Percentiles rank a stretch among this genome's conserved stretches.
These are phyloP conservation scores for Hafferia zeledoni DNA, from an alignment of 2,797 vertebrate genomes.

Conservation along the genomic window DNA sequence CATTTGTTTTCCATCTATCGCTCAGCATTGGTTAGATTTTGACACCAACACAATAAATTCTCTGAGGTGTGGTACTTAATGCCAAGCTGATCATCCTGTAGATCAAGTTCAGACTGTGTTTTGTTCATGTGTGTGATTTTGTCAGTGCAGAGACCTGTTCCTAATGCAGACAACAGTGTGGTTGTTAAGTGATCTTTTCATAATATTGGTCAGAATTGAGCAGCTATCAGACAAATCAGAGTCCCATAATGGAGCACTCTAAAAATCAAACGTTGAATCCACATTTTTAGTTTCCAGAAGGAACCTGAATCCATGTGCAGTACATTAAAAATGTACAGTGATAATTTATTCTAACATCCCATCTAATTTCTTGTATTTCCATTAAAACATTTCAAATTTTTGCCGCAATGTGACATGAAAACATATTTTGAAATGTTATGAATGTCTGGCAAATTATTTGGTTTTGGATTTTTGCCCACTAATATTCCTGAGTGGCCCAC, in stretches of 20 bases:
- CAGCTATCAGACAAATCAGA: not conserved
- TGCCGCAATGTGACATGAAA: not conserved
- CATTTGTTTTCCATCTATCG: not conserved
- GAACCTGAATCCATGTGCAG: not conserved
- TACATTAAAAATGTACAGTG: not conserved
- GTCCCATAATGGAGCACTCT: not conserved
- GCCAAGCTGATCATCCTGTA: not conserved
- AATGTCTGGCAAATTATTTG: conserved; percentile 26
- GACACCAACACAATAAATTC: not conserved
- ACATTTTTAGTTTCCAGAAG: not conserved
- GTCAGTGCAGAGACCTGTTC: not conserved
- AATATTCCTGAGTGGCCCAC: conserved; percentile 1
- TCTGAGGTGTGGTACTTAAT: not conserved
- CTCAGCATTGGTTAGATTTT: not conserved
- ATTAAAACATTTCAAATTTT: conserved; percentile 16
- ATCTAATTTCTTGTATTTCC: conserved; percentile 15
- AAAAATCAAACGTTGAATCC: not conserved
- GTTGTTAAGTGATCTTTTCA: not conserved
- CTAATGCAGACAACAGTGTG: not conserved
- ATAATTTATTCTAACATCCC: not conserved
- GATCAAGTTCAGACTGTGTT: not conserved
- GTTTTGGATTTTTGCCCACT: conserved; percentile 27
- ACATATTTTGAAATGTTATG: conserved; percentile 36
- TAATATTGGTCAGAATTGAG: not conserved
- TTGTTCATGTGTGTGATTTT: not conserved